Evolutionary conservation across 2,888 invertebrate genomes (phyloP), one percentile per base, ranked within the genome.

Genomic region (Athalia cordata): DNA sequence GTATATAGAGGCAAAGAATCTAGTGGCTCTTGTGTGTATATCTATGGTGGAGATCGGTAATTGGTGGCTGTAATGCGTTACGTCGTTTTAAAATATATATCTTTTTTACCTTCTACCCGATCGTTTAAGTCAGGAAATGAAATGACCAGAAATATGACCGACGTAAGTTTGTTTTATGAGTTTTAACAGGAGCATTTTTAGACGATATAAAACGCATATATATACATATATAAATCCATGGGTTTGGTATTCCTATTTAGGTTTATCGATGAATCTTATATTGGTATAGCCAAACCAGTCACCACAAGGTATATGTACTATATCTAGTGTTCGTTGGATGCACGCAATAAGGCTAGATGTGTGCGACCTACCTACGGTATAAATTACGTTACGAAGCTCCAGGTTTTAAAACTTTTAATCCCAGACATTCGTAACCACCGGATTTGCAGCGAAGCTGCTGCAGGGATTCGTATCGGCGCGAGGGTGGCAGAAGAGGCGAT

Each of bases 341-440:
- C 29, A 29, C 13, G 7, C 47, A 49, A 6, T 45, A 49, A 15
- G 7, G 13, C 49, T 8, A 13, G 47, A 47, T 29, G 29, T 29
- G 49, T 1, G 49, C 2, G 13, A 59, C 8, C 59, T 64, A 59
- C 8, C 59, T 43, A 52, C 15, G 7, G 13, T 50, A 67, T 15
- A 50, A 67, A 50, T 49, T 50, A 50, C 47, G 67, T 49, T 50
- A 29, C 72, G 59, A 68, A 78, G 78, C 67, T 77, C 77, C 79
- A 80, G 81, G 77, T 79, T 79, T 80, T 80, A 80, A 79, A 84
- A 85, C 81, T 83, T 84, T 84, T 85, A 85, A 85, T 85, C 85
- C 83, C 52, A 78, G 81, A 81, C 82, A 83, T 84, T 85, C 80
- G 83, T 85, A 84, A 84, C 80, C 79, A 76, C 77, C 78, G 78